Conservation (phyloP, 2,113 vertebrate genomes). For the Oryctolagus cuniculus region mOryCun1.1 NC_091438.1:128923001-128923500, state of each 20-base stretch:
- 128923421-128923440: constrained; percentile 24
- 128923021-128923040: neutral
- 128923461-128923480: neutral
- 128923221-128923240: neutral
- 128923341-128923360: neutral
- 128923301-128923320: neutral
- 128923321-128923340: neutral
- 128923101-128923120: neutral
- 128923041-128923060: neutral
- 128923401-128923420: neutral
- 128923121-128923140: neutral
- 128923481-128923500: neutral
- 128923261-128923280: neutral
- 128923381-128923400: neutral
- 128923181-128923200: neutral
- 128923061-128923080: neutral
- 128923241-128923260: neutral
- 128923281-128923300: neutral
- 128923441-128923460: neutral
- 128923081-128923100: neutral
- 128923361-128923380: neutral
- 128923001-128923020: neutral
- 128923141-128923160: neutral
- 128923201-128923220: neutral
- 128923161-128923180: neutral